Evolutionary conservation across 2,797 vertebrate species (phyloP), one percentile per base, ranked within the genome.

Genomic region (Hypotaenidia philippensis): DNA sequence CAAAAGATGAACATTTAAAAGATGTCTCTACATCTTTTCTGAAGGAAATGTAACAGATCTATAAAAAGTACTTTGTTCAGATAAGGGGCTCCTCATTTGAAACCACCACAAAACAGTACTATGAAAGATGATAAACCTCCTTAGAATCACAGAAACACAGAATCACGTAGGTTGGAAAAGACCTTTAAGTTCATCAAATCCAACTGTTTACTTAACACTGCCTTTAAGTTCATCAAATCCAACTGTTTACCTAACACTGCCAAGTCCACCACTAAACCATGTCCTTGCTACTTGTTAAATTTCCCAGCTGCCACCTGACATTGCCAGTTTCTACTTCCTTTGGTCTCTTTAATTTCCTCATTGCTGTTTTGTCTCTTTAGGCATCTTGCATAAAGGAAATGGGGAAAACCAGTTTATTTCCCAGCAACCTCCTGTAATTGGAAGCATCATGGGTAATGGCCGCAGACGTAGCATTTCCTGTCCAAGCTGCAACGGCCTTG

Each of bases 381-480:
- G 99, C 64, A 99, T 99, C 98, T 98, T 99, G 89, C 99, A 99
- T 97, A 99, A 99, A 98, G 99, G 99, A 87, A 99, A 99, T 0
- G 99, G 99, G 3, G 99, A 99, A 97, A 99, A 99, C 97, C 98
- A 99, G 95, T 99, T 99, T 96, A 99, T 99, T 95, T 99, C 99
- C 87, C 99, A 99, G 98, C 99, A 99, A 97, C 99, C 99, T 0
- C 99, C 99, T 5, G 98, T 99, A 87, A 99, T 99, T 1, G 99
- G 99, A 89, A 99, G 99, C 83, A 98, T 99, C 97, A 99, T 99
- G 99, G 99, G 99, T 63, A 99, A 99, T 0, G 99, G 99, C 25
- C 98, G 99, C 61, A 98, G 99, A 52, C 98, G 99, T 57, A 99
- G 99, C 96, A 99, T 99, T 97, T 99, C 99, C 87, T 99, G 99